Evolutionary conservation across 1,140 invertebrate genomes (phyloP), one percentile per base, ranked within the genome.

Genomic region (Dysdera silvatica): DNA sequence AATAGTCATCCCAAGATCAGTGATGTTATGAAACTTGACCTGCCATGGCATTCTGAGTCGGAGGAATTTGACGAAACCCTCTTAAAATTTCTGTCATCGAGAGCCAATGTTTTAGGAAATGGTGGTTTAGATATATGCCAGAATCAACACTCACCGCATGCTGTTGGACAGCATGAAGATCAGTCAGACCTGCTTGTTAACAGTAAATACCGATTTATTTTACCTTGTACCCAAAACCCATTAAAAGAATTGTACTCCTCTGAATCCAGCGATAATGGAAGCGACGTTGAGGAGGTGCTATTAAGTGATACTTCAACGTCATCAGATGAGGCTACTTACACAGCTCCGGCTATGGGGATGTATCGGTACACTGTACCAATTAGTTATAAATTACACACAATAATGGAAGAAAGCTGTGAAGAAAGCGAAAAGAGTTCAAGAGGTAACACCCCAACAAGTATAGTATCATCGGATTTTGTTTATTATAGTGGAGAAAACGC

Each of bases 371-470:
- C 24, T 64, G 33, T 67, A 57, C 67, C 67, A 32, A 33, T 63
- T 24, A 51, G 62, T n/a, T 91, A 93, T 67, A 92, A 89, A 0
- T 76, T 95, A 51, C 90, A 94, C 69, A 95, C 91, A 0, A 95
- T 95, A 67, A 84, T 92, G 0, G 91, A 95, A 77, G 91, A 95
- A 74, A 91, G 88, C 63, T 93, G 90, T 72, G 91, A 94, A 75
- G 91, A 95, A 74, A 76, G 73, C 43, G 77, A 92, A 85, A 67
- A 66, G 48, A 72, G 73, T 43, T 65, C 68, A 40, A 73, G 87
- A 70, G 52, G 45, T 14, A 33, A 49, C 33, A 62, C 24, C 29
- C 40, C 58, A 49, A 65, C 45, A 8, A 48, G 53, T 56, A 61
- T 24, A 28, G 20, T 29, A 31, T 28, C 14, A 18, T 55, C 31